Conservation (phyloP, 2,797 vertebrate genomes). For the Gymnopithys bicolor region DNA sequence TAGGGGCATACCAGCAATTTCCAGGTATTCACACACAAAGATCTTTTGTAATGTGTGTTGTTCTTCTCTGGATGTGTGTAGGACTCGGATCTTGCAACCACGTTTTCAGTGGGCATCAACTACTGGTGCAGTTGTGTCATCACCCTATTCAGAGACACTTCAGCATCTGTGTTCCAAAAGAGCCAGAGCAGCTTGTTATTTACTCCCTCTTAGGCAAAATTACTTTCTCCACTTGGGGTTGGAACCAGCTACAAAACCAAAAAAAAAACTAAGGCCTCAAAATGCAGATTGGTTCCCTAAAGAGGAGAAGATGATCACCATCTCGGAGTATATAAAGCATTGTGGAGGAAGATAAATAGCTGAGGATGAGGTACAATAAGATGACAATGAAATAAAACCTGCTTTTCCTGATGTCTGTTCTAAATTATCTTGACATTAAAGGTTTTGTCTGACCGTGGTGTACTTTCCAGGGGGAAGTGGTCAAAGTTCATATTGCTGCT, state of each 20-base stretch:
- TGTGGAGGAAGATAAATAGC: neutral
- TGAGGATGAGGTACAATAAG: neutral
- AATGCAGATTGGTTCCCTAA: neutral
- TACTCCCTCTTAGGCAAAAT: neutral
- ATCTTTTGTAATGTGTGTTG: neutral
- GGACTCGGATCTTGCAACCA: neutral
- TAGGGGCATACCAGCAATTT: neutral
- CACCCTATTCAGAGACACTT: neutral
- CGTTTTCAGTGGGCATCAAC: neutral
- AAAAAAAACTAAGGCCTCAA: neutral
- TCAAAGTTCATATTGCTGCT: neutral
- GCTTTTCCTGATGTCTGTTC: neutral
- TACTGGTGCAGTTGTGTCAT: neutral
- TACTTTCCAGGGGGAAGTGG: neutral
- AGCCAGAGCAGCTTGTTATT: neutral
- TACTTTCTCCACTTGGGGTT: accelerated
- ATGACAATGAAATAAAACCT: neutral
- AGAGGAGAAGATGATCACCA: neutral
- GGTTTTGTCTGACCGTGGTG: neutral
- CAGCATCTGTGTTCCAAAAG: neutral
- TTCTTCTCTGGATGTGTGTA: neutral
- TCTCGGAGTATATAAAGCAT: neutral
- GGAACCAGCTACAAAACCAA: neutral
- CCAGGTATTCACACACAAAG: neutral
- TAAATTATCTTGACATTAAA: slow-evolving; percentile 19